Base-by-base conservation (phyloP, 2,888 invertebrate genomes). In the Seladonia tumulorum region DNA sequence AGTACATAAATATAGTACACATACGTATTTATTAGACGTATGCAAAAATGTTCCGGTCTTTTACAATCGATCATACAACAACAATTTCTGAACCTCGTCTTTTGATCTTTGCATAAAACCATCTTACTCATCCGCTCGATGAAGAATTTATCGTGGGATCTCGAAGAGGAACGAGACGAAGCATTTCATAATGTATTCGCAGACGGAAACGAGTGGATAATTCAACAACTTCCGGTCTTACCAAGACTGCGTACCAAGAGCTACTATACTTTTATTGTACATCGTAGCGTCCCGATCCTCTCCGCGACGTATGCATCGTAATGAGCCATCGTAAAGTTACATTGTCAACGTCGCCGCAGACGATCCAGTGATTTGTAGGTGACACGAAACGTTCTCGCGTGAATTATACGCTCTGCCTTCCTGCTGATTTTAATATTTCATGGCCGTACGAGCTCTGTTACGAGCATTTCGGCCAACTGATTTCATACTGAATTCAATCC, bases 301-400 rank as follows among this genome's bases (percentile, higher is more conserved):
- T 57, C 77, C 73, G 45, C 85, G 63, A 12, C 78, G 66, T 71
- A 49, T 68, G 42, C 76, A n/a, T 68, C 72, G 45, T 73, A 72
- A 53, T 81, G 82, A 70, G 39, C 39, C 72, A n/a, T 77, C 88
- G 83, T 85, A 83, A 85, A 88, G 88, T 78, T 82, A 83, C 86
- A 75, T 68, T 14, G 60, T 68, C 76, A 47, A n/a, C 70, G 16
- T 71, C 71, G 79, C 12, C 49, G 60, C 47, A 45, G 63, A 86
- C 75, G 75, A 78, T 76, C 72, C 84, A 84, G 60, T 70, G 79
- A 85, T 79, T 79, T 73, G 76, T 76, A 45, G 72, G 29, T 79
- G 79, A 53, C 77, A 60, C 80, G 73, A 87, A 84, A 79, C 45
- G 70, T 79, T 39, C 66, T 5, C 70, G 72, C 42, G 63, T 42